Evolutionary conservation across 2,888 invertebrate species (phyloP).

Genomic region (Drosophila pegasa): DNA sequence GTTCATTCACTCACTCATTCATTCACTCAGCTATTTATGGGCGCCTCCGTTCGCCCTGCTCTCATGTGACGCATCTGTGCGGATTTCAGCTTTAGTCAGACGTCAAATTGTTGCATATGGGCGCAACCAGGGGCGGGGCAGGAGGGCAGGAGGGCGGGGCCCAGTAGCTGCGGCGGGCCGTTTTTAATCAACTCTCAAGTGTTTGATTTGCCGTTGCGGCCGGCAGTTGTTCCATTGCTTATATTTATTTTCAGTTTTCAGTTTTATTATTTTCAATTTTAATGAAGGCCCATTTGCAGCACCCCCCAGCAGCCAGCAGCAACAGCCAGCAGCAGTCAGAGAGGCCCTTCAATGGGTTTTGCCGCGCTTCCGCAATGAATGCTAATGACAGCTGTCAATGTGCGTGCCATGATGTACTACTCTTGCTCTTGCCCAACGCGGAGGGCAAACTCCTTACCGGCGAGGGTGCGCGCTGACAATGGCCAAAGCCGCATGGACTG

Average conservation of each 20-base stretch:
- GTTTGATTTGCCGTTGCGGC: constrained; percentile 75
- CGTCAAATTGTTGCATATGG: constrained; percentile 78
- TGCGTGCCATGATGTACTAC: constrained; percentile 76
- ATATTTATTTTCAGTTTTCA: constrained; percentile 61
- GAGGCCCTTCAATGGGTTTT: constrained; percentile 52
- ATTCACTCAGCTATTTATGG: constrained; percentile 3
- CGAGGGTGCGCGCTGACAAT: constrained; percentile 40
- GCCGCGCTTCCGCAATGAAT: constrained; percentile 78
- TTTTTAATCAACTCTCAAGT: constrained; percentile 75
- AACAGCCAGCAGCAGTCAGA: constrained; percentile 4
- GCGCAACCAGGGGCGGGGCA: constrained; percentile 32
- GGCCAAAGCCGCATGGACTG: constrained; percentile 2
- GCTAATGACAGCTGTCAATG: constrained; percentile 81
- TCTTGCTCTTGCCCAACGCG: constrained; percentile 13
- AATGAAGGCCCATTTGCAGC: constrained; percentile 77
- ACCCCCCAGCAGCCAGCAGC: constrained; percentile 45
- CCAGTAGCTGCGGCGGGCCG: constrained; percentile 29
- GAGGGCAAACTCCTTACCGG: constrained; percentile 22
- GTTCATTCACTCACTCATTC: constrained; percentile 6
- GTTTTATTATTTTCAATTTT: constrained; percentile 76
- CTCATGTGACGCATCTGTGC: constrained; percentile 71
- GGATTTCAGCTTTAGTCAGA: constrained; percentile 60
- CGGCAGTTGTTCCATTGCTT: constrained; percentile 41
- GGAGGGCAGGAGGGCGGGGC: constrained; percentile 6
- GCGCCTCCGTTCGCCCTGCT: constrained; percentile 9